phyloP scores from a whole-genome alignment of 2,113 vertebrate genomes.

The Osmerus eperlanus region DNA sequence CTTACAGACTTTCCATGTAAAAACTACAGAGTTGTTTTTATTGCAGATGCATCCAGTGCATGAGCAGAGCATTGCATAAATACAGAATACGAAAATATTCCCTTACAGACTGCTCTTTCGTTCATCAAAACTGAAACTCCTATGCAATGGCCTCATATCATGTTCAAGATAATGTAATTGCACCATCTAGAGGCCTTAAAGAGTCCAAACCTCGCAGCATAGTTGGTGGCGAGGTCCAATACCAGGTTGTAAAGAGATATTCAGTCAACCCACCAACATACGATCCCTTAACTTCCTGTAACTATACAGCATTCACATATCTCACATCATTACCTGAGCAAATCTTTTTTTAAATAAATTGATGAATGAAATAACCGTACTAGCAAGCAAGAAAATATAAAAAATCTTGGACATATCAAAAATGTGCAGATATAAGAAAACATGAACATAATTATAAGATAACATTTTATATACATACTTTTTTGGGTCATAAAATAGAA shows the following conservation, averaged over 20 bases:
- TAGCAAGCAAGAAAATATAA: slow-evolving; percentile 19
- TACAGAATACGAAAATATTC: slow-evolving; percentile 21
- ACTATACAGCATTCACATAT: slow-evolving; percentile 22
- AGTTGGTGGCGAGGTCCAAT: not conserved
- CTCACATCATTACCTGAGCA: slow-evolving; percentile 57
- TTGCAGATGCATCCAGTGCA: slow-evolving; percentile 62
- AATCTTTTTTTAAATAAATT: slow-evolving; percentile 7
- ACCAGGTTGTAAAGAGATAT: no score
- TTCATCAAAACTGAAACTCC: not conserved
- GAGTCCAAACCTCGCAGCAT: not conserved
- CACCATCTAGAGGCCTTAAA: slow-evolving; percentile 45
- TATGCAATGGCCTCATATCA: not conserved
- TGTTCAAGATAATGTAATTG: slow-evolving; percentile 1
- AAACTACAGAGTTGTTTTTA: not conserved
- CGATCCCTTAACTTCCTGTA: slow-evolving; percentile 10
- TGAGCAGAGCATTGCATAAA: slow-evolving; percentile 46
- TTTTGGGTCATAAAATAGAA: slow-evolving; percentile 19
- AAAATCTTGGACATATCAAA: slow-evolving; percentile 12
- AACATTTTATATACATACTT: slow-evolving; percentile 8
- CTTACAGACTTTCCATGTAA: not conserved
- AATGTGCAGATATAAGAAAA: slow-evolving; percentile 12
- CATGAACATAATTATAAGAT: not conserved
- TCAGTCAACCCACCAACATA: no score
- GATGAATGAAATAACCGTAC: slow-evolving; percentile 15
- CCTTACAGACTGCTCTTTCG: slow-evolving; percentile 1